A percentile compares a stretch with the other conserved stretches of the same genome.
phyloP scores from a whole-genome alignment of 2,113 vertebrate genomes.

The Taurulus bubalis region DNA sequence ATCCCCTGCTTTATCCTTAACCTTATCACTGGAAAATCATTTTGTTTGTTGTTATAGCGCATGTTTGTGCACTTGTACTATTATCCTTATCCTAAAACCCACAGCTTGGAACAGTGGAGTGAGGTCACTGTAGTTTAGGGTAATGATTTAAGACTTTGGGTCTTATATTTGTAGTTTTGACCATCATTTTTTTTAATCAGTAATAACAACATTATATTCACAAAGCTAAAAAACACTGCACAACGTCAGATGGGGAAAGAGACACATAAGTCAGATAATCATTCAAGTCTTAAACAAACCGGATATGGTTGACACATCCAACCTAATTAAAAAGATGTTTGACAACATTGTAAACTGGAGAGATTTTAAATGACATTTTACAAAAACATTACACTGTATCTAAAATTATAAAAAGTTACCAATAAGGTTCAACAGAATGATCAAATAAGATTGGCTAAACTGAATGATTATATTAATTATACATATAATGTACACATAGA shows the following conservation, averaged over 20 bases:
- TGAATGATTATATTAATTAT: not conserved
- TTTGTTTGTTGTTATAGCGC: slow-evolving; percentile 31
- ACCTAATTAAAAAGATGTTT: not conserved
- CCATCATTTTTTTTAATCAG: not conserved
- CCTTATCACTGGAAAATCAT: slow-evolving; percentile 34
- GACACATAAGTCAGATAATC: not conserved
- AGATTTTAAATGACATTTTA: not conserved
- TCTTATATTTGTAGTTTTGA: not conserved
- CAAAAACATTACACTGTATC: not conserved
- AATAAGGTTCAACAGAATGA: not conserved
- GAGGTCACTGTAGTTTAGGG: not conserved
- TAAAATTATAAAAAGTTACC: too few relatives aligned
- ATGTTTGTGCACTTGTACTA: slow-evolving; percentile 7
- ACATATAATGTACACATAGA: not conserved
- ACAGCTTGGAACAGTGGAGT: not conserved
- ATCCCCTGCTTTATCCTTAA: slow-evolving; percentile 36
- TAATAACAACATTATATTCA: not conserved
- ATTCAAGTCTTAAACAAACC: not conserved
- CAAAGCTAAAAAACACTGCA: not conserved
- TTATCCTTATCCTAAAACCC: slow-evolving; percentile 17
- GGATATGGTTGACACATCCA: too few relatives aligned
- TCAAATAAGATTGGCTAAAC: not conserved
- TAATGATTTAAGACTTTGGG: not conserved
- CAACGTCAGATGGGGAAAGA: not conserved
- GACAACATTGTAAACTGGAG: too few relatives aligned